Evolutionary conservation across 2,888 invertebrate species (phyloP), one percentile per base, ranked within the genome.

Genomic region (Lasiommata megera): DNA sequence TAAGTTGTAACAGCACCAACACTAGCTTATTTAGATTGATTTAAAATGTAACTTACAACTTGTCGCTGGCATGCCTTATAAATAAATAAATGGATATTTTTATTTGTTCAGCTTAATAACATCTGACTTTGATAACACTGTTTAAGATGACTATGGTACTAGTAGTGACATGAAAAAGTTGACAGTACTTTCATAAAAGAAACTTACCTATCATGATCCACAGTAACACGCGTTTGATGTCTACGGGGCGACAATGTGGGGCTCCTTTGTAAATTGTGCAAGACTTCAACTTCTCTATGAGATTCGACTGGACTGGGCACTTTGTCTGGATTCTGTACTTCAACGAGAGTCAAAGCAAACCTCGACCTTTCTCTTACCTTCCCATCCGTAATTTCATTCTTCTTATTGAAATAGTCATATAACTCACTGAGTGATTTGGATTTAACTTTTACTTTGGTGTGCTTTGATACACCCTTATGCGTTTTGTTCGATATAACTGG

Each of bases 251-350:
- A 93, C 5, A 85, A 75, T 0, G 73, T 80, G 0, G 94, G 94
- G 78, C 94, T 94, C 52, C 94, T 80, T 63, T 94, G 94, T 47
- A 94, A 79, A 70, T 94, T 94, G 69, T 94, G 94, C 31, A 94
- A 79, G 7, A 94, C 92, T 73, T 94, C 94, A 28, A 94, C 93
- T 76, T 93, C 92, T 64, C 93, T 93, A 66, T 94, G 94, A 14
- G 80, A 78, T 48, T 92, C 92, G 14, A 90, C 90, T 3, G 93
- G 92, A 72, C 92, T 88, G 0, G 83, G 82, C 1, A 82, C 73
- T 62, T 82, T 88, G 53, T 89, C 86, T 3, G 88, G 83, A 46
- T 85, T 80, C 6, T 75, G 73, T 31, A 79, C 80, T 60, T 88
- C 88, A 0, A 80, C 65, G 62, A 90, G 62, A 6, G 85, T 84